phyloP scores from a whole-genome alignment of 2,888 invertebrate species.

The Hyposoter didymator region DNA sequence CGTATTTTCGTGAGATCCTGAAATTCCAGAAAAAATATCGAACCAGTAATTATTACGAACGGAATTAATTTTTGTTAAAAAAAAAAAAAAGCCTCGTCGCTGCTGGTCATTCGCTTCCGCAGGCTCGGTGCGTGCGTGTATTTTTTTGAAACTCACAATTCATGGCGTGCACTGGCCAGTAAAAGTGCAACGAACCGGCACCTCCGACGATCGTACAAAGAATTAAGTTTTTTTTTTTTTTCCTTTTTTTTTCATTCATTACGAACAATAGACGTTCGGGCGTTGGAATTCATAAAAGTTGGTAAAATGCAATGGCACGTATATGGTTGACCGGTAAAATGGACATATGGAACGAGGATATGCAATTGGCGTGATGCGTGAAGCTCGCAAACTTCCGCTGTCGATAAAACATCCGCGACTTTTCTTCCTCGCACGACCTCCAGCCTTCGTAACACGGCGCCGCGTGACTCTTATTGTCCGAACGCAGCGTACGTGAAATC shows the following conservation, averaged over 20 bases:
- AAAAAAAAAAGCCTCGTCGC: constrained; percentile 15
- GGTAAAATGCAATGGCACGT: constrained; percentile 14
- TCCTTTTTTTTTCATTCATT: constrained; percentile 8
- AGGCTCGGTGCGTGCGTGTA: constrained; percentile 11
- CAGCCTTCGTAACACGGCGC: background rate
- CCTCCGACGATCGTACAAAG: constrained; percentile 24
- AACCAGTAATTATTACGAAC: too few species aligned
- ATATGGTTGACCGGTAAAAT: background rate
- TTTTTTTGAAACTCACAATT: constrained; percentile 39
- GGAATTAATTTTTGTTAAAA: too few species aligned
- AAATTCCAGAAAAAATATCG: too few species aligned
- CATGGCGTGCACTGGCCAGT: background rate
- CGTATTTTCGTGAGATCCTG: too few species aligned
- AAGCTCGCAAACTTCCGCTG: constrained; percentile 61
- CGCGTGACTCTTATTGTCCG: constrained; percentile 17
- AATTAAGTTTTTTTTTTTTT: background rate
- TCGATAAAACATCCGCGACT: constrained; percentile 40
- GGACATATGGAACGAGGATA: constrained; percentile 23
- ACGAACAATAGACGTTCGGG: constrained; percentile 34
- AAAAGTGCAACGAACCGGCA: constrained; percentile 54
- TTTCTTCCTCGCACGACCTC: constrained; percentile 7
- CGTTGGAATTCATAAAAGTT: constrained; percentile 47
- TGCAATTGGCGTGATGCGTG: constrained; percentile 54
- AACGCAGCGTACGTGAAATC: constrained; percentile 47
- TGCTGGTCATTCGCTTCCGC: constrained; percentile 46